A percentile compares a stretch with the other conserved stretches of the same genome.
Conservation (phyloP, 2,888 invertebrate species). For the Eurytoma adleriae region DNA sequence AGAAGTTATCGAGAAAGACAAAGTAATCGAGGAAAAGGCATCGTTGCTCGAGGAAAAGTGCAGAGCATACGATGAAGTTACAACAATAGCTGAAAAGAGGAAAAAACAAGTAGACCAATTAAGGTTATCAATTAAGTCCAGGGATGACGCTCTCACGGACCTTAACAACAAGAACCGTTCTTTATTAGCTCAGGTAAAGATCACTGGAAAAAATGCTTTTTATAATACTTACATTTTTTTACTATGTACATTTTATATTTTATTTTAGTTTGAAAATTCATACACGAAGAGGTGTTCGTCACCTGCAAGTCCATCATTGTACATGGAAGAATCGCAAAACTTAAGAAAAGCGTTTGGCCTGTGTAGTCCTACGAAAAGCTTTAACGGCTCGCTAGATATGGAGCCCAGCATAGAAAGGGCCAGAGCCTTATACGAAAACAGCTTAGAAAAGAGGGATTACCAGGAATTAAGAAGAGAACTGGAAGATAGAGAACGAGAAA, state of each 20-base stretch:
- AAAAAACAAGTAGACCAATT: constrained; percentile 76
- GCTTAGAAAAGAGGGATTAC: constrained; percentile 58
- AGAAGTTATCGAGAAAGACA: constrained; percentile 69
- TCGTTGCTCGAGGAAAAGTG: constrained; percentile 68
- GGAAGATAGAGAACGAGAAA: constrained; percentile 67
- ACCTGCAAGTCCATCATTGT: constrained; percentile 67
- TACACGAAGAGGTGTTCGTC: constrained; percentile 66
- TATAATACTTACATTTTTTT: constrained; percentile 1
- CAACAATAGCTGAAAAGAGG: constrained; percentile 73
- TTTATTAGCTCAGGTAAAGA: constrained; percentile 69
- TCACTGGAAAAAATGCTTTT: background rate
- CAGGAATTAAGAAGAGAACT: constrained; percentile 67
- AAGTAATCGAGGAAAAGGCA: constrained; percentile 68
- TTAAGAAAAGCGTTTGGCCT: constrained; percentile 59
- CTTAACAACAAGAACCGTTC: constrained; percentile 75
- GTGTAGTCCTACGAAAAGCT: constrained; percentile 62
- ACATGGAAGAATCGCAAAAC: constrained; percentile 64
- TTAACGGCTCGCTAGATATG: constrained; percentile 64
- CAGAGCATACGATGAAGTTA: constrained; percentile 68
- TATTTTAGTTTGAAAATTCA: constrained; percentile 69
- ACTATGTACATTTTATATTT: constrained; percentile 18
- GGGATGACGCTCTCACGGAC: constrained; percentile 76
- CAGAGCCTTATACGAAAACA: constrained; percentile 50
- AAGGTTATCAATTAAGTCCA: constrained; percentile 73
- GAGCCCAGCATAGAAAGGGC: constrained; percentile 65